Percentiles rank a stretch among this genome's conserved stretches.
Conservation (phyloP, 2,113 vertebrate genomes). For the Cnemophilus loriae region DNA sequence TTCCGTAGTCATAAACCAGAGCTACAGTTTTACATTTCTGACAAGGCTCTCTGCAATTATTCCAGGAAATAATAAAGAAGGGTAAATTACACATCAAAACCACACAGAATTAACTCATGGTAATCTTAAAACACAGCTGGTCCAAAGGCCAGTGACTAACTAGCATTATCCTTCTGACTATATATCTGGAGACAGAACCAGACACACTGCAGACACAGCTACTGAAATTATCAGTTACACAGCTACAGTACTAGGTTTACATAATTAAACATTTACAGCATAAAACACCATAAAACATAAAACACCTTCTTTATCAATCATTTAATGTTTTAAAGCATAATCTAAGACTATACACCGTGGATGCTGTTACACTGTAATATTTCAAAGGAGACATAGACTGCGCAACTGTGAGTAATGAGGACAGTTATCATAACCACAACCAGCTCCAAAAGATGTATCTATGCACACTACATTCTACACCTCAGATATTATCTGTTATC, state of each 20-base stretch:
- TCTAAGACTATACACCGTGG: background rate
- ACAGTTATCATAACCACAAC: background rate
- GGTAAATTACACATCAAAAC: background rate
- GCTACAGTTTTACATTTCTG: background rate
- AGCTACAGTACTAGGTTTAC: background rate
- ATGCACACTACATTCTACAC: background rate
- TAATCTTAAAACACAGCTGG: background rate
- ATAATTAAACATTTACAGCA: background rate
- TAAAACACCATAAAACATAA: too few relatives aligned
- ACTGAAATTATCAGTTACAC: background rate
- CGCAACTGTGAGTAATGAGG: background rate
- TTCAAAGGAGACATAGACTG: background rate
- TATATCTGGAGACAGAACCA: background rate
- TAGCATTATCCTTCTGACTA: background rate
- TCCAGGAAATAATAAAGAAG: background rate
- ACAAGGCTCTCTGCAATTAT: background rate
- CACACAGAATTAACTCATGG: background rate
- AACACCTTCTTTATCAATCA: background rate
- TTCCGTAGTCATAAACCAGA: background rate
- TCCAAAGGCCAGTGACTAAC: background rate
- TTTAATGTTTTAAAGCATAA: background rate
- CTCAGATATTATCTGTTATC: background rate
- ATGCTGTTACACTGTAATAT: accelerated
- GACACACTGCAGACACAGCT: background rate
- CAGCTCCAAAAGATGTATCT: background rate